Conservation (phyloP, 2,797 vertebrate species). For the Platyrinchus mystaceus region DNA sequence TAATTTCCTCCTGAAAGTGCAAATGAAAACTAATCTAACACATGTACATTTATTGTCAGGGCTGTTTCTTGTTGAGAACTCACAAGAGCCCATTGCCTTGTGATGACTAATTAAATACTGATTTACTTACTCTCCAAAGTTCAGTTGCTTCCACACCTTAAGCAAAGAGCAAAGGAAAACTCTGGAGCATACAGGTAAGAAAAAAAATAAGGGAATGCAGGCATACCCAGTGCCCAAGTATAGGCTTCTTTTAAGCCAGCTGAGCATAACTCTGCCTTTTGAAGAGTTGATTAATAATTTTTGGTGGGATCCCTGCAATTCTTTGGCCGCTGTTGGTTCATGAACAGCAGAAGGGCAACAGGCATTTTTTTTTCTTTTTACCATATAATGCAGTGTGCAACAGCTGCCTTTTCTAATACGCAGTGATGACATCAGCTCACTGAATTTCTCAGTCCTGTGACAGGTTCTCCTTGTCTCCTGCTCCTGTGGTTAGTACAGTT, state of each 20-base stretch:
- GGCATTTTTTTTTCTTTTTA: neutral
- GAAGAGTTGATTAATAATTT: neutral
- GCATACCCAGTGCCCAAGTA: neutral
- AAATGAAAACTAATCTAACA: neutral
- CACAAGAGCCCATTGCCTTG: neutral
- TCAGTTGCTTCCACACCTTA: conserved; percentile 19
- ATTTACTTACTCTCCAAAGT: conserved; percentile 36
- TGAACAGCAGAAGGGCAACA: neutral
- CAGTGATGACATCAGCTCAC: neutral
- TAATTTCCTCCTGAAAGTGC: conserved; percentile 20
- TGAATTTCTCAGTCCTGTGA: neutral
- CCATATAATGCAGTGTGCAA: neutral
- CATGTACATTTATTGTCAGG: neutral
- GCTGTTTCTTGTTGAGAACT: conserved; percentile 4
- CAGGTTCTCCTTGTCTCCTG: neutral
- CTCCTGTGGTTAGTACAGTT: neutral
- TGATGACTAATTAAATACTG: conserved; percentile 28
- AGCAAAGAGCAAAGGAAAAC: conserved; percentile 30
- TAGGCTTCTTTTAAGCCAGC: neutral
- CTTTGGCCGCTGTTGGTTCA: neutral
- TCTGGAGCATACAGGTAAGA: neutral
- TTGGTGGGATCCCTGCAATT: neutral
- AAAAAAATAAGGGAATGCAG: neutral
- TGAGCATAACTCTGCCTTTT: neutral
- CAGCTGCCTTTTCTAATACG: neutral